Evolutionary conservation across 2,797 vertebrate genomes (phyloP), one percentile per base, ranked within the genome.

Genomic region (Xenopus petersii): DNA sequence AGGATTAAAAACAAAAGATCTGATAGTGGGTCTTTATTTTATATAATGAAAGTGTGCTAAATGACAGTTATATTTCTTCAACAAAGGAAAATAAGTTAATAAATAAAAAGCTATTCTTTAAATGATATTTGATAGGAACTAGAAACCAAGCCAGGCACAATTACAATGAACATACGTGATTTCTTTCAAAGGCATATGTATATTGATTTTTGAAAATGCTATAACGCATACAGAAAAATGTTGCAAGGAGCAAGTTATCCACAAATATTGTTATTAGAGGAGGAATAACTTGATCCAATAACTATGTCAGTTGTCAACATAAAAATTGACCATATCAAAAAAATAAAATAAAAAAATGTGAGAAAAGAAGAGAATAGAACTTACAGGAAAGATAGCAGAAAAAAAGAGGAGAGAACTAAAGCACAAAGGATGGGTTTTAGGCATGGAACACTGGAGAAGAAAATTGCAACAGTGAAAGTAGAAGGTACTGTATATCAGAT

Each of bases 1-100:
- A 60, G 70, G 68, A 73, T 73, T 61, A 69, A 78, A 73, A 78
- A 78, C 24, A 73, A 73, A 78, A 64, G 58, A 59, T 78, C 60
- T 73, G 65, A 78, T 73, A 64, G 48, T 42, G 54, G 69, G 60
- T 73, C 17, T 77, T 63, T 58, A 68, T 69, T 73, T 73, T 47
- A 69, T 78, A 73, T 49, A 64, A 64, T 71, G 64, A 65, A 16
- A 63, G 21, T 58, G 48, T 47, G 36, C 13, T 42, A 59, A 63
- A 24, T 49, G 26, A 1, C 26, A 30, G 26, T 30, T 30, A n/a
- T 48, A 49, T 78, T 78, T 64, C 24, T 64, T 5, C 49, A 64
- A 59, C 60, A 59, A 64, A 21, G 48, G 16, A 60, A 64, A 69
- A 47, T 30, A 12, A 58, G 26, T 21, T 16, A 56, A 42, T 2